phyloP scores from a whole-genome alignment of 2,888 invertebrate genomes.

The Smittia sp. region DNA sequence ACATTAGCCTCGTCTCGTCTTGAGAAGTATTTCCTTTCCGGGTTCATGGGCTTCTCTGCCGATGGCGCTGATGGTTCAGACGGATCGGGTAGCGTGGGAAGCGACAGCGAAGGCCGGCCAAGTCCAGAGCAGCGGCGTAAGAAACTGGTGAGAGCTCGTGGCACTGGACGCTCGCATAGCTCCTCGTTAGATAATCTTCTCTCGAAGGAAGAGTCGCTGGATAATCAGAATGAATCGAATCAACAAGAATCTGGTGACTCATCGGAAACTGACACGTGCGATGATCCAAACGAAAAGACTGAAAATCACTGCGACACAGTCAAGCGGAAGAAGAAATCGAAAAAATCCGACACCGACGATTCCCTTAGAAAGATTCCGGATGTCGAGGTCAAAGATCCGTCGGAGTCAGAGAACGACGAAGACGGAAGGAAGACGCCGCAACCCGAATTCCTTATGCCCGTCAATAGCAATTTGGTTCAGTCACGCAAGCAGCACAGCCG shows the following conservation, averaged over 20 bases:
- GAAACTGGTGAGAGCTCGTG: constrained; percentile 74
- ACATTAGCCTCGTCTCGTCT: constrained; percentile 78
- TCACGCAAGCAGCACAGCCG: constrained; percentile 78
- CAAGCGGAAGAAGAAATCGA: constrained; percentile 76
- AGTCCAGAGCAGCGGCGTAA: constrained; percentile 84
- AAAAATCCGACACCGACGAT: constrained; percentile 59
- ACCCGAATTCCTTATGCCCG: constrained; percentile 60
- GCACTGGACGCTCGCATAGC: constrained; percentile 78
- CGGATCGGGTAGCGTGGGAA: constrained; percentile 83
- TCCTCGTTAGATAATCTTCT: constrained; percentile 77
- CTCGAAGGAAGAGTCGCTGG: constrained; percentile 60
- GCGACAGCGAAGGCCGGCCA: constrained; percentile 84
- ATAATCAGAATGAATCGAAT: constrained; percentile 51
- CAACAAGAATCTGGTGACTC: constrained; percentile 58
- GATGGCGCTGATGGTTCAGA: constrained; percentile 75
- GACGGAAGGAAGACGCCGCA: constrained; percentile 66
- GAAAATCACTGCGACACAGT: constrained; percentile 78
- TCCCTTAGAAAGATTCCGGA: constrained; percentile 61
- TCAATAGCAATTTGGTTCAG: constrained; percentile 60
- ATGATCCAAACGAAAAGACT: constrained; percentile 67
- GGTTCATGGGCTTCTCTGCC: constrained; percentile 77
- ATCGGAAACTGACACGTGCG: constrained; percentile 68
- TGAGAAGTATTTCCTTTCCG: constrained; percentile 85
- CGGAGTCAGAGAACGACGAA: constrained; percentile 49
- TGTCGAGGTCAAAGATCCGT: constrained; percentile 60